A percentile compares a stretch with the other conserved stretches of the same genome.
phyloP scores from a whole-genome alignment of 2,797 vertebrate species.

The Urosaurus nigricauda region DNA sequence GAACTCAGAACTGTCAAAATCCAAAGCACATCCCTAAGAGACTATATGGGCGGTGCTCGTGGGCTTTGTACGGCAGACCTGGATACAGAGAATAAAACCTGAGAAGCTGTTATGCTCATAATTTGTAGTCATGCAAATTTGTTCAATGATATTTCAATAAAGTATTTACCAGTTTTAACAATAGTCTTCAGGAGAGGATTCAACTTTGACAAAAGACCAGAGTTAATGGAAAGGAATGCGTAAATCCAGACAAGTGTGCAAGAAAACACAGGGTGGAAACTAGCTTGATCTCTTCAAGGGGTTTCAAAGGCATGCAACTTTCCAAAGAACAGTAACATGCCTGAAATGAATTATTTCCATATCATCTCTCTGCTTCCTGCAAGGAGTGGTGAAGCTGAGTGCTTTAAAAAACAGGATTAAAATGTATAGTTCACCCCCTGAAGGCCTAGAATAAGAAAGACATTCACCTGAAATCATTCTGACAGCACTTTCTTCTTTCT shows the following conservation, averaged over 20 bases:
- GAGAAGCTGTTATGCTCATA: conserved; percentile 27
- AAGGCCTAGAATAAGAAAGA: background rate
- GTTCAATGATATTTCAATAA: conserved; percentile 29
- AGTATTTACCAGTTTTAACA: conserved; percentile 37
- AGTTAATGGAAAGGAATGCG: conserved; percentile 25
- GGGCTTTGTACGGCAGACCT: background rate
- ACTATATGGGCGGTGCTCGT: too few species aligned
- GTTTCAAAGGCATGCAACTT: conserved; percentile 39
- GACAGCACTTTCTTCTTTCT: conserved; percentile 7
- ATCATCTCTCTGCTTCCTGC: background rate
- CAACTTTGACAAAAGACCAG: conserved; percentile 38
- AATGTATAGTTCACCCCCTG: background rate
- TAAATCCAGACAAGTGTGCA: conserved; percentile 14
- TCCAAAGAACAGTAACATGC: background rate
- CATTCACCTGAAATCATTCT: conserved; percentile 25
- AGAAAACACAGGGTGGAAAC: conserved; percentile 36
- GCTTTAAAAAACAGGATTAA: conserved; percentile 3
- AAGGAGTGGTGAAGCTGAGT: background rate
- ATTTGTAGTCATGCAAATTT: conserved; percentile 14
- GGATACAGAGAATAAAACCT: background rate
- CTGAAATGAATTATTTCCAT: conserved; percentile 27
- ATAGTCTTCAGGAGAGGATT: conserved; percentile 30
- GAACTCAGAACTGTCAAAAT: too few species aligned
- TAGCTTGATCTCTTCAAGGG: conserved; percentile 46
- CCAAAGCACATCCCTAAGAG: too few species aligned